Percentiles rank a stretch among this genome's conserved stretches.
phyloP scores from a whole-genome alignment of 1,140 invertebrate genomes.

The Ylistrum balloti region DNA sequence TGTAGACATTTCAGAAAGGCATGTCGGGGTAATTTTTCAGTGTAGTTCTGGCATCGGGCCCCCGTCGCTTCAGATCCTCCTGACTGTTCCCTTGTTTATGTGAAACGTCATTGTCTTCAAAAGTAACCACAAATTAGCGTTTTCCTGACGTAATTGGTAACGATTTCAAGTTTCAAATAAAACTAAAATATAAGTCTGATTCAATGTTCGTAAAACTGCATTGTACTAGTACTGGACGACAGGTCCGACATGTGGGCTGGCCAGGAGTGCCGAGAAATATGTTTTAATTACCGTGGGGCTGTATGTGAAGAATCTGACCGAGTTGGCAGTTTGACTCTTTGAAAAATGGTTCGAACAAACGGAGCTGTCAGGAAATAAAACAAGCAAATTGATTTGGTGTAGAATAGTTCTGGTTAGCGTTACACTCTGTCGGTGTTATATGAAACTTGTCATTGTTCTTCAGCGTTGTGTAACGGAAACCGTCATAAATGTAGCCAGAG shows the following conservation, averaged over 20 bases:
- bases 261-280: neutral
- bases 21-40: slow-evolving; percentile 18
- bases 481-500: slow-evolving; percentile 34
- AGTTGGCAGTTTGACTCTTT: slow-evolving; percentile 38
- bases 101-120: slow-evolving; percentile 26
- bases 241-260: slow-evolving; percentile 3
- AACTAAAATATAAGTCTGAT: slow-evolving; percentile 1
- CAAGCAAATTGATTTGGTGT: slow-evolving; percentile 33
- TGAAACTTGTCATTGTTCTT: slow-evolving; percentile 39
- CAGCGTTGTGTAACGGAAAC: neutral
- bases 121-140: slow-evolving; percentile 27
- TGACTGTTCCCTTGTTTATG: neutral
- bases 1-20: slow-evolving; percentile 33
- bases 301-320: slow-evolving; percentile 32
- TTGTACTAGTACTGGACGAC: neutral
- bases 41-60: slow-evolving; percentile 34
- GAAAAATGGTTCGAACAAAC: slow-evolving; percentile 33
- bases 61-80: neutral
- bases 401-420: neutral
- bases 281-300: slow-evolving; percentile 15
- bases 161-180: slow-evolving; percentile 22
- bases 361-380: slow-evolving; percentile 5
- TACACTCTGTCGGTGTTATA: slow-evolving; percentile 33
- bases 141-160: slow-evolving; percentile 33
- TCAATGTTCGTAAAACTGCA: neutral